Percentiles rank a stretch among this genome's conserved stretches.
Evolutionary conservation across 2,888 invertebrate genomes (phyloP).

Genomic region (Epiblema foenella): DNA sequence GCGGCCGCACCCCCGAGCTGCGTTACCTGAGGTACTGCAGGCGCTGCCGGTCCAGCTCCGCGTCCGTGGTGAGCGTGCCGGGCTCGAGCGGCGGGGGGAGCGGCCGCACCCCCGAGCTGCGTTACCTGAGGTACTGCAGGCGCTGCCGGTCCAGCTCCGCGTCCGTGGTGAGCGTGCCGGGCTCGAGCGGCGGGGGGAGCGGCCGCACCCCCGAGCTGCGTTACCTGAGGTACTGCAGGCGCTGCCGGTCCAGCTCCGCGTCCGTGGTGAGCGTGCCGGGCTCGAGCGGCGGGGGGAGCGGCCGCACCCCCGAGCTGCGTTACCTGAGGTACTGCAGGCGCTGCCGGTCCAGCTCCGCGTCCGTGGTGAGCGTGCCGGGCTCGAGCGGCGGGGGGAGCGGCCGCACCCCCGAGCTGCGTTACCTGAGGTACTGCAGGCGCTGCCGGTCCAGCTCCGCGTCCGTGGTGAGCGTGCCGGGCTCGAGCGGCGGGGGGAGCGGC

Average conservation of each 20-base stretch:
- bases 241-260: background rate
- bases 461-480: background rate
- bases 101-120: too few relatives aligned
- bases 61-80: background rate
- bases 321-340: background rate
- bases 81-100: background rate
- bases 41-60: background rate
- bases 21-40: background rate
- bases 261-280: background rate
- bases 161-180: background rate
- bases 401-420: too few relatives aligned
- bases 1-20: too few relatives aligned
- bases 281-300: background rate
- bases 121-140: background rate
- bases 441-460: background rate
- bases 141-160: background rate
- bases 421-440: background rate
- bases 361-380: background rate
- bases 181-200: background rate
- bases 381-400: background rate
- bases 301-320: too few relatives aligned
- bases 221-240: background rate
- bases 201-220: too few relatives aligned
- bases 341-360: background rate
- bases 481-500: background rate